Percentiles rank a stretch among this genome's conserved stretches.
Conservation (phyloP, 2,113 vertebrate species). For the Diphyllodes magnificus region DNA sequence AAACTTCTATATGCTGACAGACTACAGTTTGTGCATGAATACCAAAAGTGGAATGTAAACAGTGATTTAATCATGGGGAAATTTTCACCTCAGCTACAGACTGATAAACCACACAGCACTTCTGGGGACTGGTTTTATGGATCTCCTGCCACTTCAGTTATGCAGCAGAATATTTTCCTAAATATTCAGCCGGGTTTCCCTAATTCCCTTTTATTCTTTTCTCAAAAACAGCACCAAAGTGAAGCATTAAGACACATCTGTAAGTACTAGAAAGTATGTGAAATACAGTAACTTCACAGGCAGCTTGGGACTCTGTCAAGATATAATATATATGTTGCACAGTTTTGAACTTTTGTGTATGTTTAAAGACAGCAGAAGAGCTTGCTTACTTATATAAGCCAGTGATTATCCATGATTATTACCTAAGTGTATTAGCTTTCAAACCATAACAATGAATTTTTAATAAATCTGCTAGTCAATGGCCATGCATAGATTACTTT, state of each 20-base stretch:
- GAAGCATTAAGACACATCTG: slow-evolving; percentile 3
- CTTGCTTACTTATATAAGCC: background rate
- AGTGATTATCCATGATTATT: background rate
- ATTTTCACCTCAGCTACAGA: background rate
- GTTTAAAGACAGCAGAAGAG: background rate
- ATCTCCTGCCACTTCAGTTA: slow-evolving; percentile 1
- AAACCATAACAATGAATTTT: background rate
- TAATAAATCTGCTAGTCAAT: background rate
- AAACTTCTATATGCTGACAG: slow-evolving; percentile 9
- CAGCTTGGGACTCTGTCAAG: background rate
- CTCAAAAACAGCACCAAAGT: background rate
- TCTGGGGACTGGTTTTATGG: background rate
- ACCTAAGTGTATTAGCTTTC: background rate
- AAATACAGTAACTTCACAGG: background rate
- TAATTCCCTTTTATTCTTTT: background rate
- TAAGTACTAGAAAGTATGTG: slow-evolving; percentile 31
- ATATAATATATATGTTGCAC: background rate
- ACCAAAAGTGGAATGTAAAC: slow-evolving; percentile 6
- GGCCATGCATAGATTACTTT: background rate
- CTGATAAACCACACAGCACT: background rate
- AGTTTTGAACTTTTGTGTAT: background rate
- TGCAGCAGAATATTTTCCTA: slow-evolving; percentile 38
- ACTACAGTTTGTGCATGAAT: background rate
- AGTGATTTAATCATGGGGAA: background rate
- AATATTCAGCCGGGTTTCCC: background rate